phyloP scores from a whole-genome alignment of 2,797 vertebrate genomes.

The Arnoldichthys spilopterus region DNA sequence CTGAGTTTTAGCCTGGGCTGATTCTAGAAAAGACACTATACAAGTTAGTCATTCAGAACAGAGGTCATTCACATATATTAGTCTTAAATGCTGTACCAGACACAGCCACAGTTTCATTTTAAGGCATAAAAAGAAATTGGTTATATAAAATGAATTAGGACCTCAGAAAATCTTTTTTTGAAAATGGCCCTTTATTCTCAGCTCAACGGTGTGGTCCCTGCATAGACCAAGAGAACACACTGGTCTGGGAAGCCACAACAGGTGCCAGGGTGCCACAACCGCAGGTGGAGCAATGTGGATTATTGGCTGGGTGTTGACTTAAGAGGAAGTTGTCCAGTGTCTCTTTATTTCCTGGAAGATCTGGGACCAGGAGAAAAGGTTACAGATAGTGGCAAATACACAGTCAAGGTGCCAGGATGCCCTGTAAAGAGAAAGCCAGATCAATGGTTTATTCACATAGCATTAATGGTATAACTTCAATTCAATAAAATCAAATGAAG shows the following conservation, averaged over 20 bases:
- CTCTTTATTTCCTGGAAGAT: slow-evolving; percentile 53
- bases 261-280: background rate
- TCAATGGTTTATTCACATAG: background rate
- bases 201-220: background rate
- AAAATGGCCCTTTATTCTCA: background rate
- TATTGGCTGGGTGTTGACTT: slow-evolving; percentile 36
- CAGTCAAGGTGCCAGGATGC: slow-evolving; percentile 41
- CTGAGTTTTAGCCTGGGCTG: no score
- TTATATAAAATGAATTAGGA: background rate
- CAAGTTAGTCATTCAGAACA: background rate
- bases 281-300: background rate
- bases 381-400: slow-evolving; percentile 39
- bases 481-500: no score
- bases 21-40: background rate
- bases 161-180: background rate
- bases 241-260: background rate
- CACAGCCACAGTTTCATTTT: background rate
- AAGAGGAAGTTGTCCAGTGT: background rate
- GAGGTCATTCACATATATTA: background rate
- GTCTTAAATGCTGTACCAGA: background rate
- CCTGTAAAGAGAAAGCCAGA: slow-evolving; percentile 29
- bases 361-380: slow-evolving; percentile 52
- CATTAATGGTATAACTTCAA: no score
- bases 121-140: background rate
- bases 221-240: background rate